Conservation (phyloP, 2,797 vertebrate species). For the Luscinia megarhynchos region DNA sequence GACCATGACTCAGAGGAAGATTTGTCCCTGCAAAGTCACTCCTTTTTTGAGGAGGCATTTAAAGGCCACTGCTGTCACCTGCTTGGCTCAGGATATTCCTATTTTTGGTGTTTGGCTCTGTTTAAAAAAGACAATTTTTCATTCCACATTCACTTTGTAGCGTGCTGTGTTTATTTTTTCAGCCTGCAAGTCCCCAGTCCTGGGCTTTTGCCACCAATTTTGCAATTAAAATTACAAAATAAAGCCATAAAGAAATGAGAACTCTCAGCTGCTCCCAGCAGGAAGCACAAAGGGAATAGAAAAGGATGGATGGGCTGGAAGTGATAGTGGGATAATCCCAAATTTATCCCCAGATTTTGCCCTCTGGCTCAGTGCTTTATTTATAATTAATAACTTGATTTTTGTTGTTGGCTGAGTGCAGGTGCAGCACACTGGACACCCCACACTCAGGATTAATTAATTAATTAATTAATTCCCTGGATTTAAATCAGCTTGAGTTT, state of each 20-base stretch:
- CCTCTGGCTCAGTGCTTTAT: neutral
- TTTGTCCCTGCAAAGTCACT: neutral
- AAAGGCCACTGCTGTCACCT: neutral
- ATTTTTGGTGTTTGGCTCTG: neutral
- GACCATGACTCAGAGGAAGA: neutral
- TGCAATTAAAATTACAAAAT: constrained; percentile 7
- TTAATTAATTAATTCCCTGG: neutral
- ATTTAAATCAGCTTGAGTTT: neutral
- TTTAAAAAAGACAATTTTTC: neutral
- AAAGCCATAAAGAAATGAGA: neutral
- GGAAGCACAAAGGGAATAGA: neutral
- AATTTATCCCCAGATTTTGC: neutral
- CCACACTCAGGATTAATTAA: rapidly evolving
- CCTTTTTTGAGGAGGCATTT: neutral
- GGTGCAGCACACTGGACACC: neutral
- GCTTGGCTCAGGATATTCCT: neutral
- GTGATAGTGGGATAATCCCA: neutral
- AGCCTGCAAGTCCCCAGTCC: neutral
- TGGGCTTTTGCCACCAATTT: neutral
- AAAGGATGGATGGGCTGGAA: neutral
- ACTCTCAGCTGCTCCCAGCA: neutral
- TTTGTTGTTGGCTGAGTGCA: rapidly evolving
- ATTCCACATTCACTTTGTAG: neutral
- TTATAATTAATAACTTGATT: neutral
- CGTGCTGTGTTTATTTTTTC: neutral